Conservation (phyloP, 23 tunicate genomes). For the Styela plicata region DNA sequence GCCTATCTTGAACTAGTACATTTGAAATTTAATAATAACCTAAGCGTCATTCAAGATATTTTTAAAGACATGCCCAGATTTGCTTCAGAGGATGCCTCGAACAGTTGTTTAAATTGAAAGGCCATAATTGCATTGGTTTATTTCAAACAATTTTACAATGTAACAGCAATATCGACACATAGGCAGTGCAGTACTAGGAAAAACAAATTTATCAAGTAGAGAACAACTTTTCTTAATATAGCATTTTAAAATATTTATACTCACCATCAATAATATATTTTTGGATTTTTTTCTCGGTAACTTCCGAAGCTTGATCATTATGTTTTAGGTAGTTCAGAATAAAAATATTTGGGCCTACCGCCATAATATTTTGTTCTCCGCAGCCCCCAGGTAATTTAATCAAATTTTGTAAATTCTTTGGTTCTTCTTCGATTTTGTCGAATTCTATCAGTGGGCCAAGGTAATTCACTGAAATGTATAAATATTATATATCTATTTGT, state of each 20-base stretch:
- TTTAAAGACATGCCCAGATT: no score
- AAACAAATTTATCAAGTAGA: neutral
- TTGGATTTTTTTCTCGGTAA: neutral
- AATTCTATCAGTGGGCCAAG: slow-evolving; percentile 23
- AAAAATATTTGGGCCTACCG: slow-evolving; percentile 16
- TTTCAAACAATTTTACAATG: no score
- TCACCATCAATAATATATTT: slow-evolving; percentile 11
- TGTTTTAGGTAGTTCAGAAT: slow-evolving; percentile 1
- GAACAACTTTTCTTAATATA: no score
- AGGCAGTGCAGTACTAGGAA: neutral
- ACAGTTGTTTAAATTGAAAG: no score
- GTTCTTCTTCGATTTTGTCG: slow-evolving; percentile 9
- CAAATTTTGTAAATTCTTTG: neutral
- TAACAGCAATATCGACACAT: no score
- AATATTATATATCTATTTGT: neutral
- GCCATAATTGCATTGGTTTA: no score
- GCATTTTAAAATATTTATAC: neutral
- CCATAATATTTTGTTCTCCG: slow-evolving; percentile 26
- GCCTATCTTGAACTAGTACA: no score
- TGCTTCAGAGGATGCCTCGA: no score
- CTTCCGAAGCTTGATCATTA: neutral
- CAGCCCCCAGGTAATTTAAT: slow-evolving; percentile 13
- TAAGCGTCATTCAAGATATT: no score
- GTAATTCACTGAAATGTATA: slow-evolving; percentile 8
- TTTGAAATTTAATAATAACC: no score